Conservation (phyloP, 2,113 vertebrate genomes). For the Epinephelus lanceolatus region DNA sequence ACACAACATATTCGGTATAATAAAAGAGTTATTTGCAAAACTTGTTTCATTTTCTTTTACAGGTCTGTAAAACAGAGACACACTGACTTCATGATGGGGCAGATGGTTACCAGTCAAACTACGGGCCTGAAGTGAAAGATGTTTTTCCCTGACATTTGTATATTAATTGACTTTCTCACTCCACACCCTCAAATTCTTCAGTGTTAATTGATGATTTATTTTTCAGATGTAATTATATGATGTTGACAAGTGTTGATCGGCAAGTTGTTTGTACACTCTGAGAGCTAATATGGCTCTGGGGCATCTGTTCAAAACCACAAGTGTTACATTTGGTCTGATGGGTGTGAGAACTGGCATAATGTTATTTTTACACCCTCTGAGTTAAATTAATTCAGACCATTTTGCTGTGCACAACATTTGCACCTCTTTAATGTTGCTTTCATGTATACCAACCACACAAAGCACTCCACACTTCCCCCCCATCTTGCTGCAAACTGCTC, state of each 20-base stretch:
- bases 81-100: no score
- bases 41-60: no score
- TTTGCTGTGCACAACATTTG: constrained; percentile 5
- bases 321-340: constrained; percentile 17
- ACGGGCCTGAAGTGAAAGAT: no score
- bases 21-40: no score
- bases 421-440: constrained; percentile 13
- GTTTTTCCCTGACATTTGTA: no score
- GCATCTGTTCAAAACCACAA: constrained; percentile 10
- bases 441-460: not conserved
- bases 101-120: no score
- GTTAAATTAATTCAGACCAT: constrained; percentile 9
- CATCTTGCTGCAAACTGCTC: constrained; percentile 17
- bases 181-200: not conserved
- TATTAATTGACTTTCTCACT: no score
- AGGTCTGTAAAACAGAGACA: no score
- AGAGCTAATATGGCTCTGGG: not conserved
- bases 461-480: not conserved
- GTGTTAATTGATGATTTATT: not conserved
- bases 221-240: constrained; percentile 6
- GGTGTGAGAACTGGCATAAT: constrained; percentile 10
- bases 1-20: no score
- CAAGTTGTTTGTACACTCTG: constrained; percentile 14
- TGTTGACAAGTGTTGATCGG: constrained; percentile 11
- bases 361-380: constrained; percentile 26